Conservation (phyloP, 1,140 invertebrate genomes). For the Drosophila prosaltans region DNA sequence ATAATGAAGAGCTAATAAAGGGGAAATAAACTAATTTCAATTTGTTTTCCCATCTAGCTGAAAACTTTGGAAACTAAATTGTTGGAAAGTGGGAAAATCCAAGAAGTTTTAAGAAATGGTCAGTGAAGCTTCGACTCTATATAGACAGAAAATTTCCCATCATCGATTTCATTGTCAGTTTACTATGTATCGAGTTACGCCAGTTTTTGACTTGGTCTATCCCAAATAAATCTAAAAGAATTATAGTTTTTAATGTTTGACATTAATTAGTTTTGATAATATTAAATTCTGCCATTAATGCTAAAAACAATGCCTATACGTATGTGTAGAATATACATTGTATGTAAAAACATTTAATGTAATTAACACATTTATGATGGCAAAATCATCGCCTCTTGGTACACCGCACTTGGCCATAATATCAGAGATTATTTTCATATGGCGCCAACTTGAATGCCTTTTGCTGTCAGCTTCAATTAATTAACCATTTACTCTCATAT, state of each 20-base stretch:
- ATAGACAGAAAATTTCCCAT: no score
- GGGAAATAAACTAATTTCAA: neutral
- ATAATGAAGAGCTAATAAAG: slow-evolving; percentile 44
- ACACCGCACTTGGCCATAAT: neutral
- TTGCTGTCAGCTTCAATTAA: slow-evolving; percentile 11
- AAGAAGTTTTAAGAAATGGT: no score
- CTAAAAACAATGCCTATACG: neutral
- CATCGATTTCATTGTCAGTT: no score
- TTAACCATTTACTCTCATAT: slow-evolving; percentile 4
- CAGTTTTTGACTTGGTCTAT: no score
- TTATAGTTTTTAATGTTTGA: no score
- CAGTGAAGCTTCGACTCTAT: no score
- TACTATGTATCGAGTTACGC: no score
- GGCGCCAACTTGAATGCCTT: slow-evolving; percentile 12
- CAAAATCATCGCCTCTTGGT: neutral
- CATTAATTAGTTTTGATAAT: neutral
- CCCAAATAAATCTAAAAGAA: no score
- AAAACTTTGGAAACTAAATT: slow-evolving; percentile 35
- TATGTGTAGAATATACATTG: neutral
- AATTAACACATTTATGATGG: slow-evolving; percentile 7
- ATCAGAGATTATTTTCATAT: neutral
- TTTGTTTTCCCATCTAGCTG: neutral
- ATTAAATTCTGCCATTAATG: no score
- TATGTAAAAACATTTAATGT: neutral
- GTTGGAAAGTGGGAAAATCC: neutral